Base-by-base conservation (phyloP, 1,140 invertebrate species). In the Eumeta japonica region DNA sequence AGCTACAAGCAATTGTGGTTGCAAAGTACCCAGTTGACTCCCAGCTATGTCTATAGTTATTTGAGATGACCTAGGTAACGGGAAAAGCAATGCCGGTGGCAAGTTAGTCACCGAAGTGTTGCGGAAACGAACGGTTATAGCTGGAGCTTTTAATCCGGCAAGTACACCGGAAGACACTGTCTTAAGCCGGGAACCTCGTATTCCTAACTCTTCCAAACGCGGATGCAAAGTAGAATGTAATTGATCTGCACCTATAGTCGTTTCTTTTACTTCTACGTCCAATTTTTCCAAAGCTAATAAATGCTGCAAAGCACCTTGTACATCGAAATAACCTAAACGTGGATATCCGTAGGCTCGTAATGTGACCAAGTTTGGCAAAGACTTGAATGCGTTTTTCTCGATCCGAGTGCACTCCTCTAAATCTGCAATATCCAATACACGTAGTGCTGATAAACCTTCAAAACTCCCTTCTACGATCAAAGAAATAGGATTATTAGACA, bases 41-140 rank as follows among this genome's bases (percentile, higher is more conserved):
- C 86, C 85, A n/a, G 81, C 78, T 1, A 94, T 79, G 56, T 93
- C 86, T 1, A 94, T 73, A 4, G 75, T 81, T 11, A 94, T 82
- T 37, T 83, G 80, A 0, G 88, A 90, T 2, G 91, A 94, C 52
- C 90, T 80, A 1, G 92, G 92, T n/a, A 95, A 80, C 0, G 91
- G 89, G 51, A 93, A 90, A 34, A 95, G 81, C 13, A 94, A 56
- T 1, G 89, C 84, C 3, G 88, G 84, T 2, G 89, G 89, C 40
- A 94, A 73, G 1, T 79, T 74, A 16, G 81, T 82, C 1, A 94
- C 58, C 1, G 88, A 91, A 2, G 91, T 93, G 54, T 93, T 89
- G 10, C 82, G 79, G 9, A 95, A 61, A 32, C 82, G 79, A 10
- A 95, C 81, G 1, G 75, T 77, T n/a, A 94, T 77, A 7, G 80